phyloP scores from a whole-genome alignment of 2,888 invertebrate genomes.

The Noctua janthe region DNA sequence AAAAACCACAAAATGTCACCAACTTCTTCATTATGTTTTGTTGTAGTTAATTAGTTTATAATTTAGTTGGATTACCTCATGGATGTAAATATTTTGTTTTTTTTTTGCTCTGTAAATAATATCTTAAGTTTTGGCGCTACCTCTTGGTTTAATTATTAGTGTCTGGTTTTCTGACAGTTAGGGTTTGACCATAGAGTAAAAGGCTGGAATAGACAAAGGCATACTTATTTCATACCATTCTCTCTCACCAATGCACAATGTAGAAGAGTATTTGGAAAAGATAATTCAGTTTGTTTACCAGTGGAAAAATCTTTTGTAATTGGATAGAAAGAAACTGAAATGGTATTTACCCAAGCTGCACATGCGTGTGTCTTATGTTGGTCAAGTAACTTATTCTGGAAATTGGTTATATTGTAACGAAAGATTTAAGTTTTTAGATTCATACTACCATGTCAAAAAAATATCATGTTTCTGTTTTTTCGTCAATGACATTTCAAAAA shows the following conservation, averaged over 20 bases:
- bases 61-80: constrained; percentile 73
- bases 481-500: background rate
- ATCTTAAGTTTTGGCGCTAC: constrained; percentile 50
- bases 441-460: background rate
- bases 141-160: constrained; percentile 38
- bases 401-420: background rate
- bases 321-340: background rate
- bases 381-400: background rate
- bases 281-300: too few relatives aligned
- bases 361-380: background rate
- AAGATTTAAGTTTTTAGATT: background rate
- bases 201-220: background rate
- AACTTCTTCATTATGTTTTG: constrained; percentile 44
- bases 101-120: constrained; percentile 64
- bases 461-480: background rate
- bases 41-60: constrained; percentile 59
- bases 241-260: background rate
- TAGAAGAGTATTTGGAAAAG: background rate
- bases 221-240: background rate
- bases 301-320: background rate
- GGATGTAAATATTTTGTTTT: constrained; percentile 62
- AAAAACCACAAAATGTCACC: constrained; percentile 23
- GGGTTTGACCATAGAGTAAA: constrained; percentile 7
- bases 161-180: constrained; percentile 14
- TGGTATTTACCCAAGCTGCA: background rate